phyloP scores from a whole-genome alignment of 1,140 invertebrate species.

The Apis florea region DNA sequence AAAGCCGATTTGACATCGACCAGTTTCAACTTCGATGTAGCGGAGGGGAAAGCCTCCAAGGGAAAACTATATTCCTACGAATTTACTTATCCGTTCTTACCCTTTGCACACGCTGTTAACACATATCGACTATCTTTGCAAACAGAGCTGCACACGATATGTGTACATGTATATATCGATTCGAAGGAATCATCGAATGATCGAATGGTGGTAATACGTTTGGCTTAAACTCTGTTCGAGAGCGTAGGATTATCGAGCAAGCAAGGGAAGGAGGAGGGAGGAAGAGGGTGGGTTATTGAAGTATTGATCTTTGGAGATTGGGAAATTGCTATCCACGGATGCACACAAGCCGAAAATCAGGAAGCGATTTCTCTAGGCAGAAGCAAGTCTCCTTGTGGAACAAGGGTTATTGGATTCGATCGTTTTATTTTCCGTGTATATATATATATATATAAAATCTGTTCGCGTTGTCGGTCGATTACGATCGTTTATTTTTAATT shows the following conservation, averaged over 20 bases:
- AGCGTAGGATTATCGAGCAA: not conserved
- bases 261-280: too few species aligned
- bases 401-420: too few species aligned
- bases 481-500: too few species aligned
- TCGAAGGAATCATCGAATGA: not conserved
- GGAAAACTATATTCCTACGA: not conserved
- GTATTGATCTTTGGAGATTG: not conserved
- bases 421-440: too few species aligned
- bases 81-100: not conserved
- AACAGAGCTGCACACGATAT: not conserved
- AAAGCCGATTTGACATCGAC: constrained; percentile 19
- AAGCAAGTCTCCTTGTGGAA: too few species aligned
- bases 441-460: too few species aligned
- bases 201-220: not conserved
- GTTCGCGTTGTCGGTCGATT: too few species aligned
- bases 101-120: not conserved
- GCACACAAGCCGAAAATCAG: too few species aligned
- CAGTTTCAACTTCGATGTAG: not conserved
- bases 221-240: not conserved
- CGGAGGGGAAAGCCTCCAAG: too few species aligned
- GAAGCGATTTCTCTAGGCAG: too few species aligned
- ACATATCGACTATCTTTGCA: not conserved
- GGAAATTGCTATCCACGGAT: too few species aligned
- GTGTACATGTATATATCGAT: too few species aligned
- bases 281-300: not conserved